These are phyloP conservation scores for Rhopilema esculentum DNA, from an alignment of 30 jellyfish, hydroid and myxozoan genomes.

Conservation along the genomic window DNA sequence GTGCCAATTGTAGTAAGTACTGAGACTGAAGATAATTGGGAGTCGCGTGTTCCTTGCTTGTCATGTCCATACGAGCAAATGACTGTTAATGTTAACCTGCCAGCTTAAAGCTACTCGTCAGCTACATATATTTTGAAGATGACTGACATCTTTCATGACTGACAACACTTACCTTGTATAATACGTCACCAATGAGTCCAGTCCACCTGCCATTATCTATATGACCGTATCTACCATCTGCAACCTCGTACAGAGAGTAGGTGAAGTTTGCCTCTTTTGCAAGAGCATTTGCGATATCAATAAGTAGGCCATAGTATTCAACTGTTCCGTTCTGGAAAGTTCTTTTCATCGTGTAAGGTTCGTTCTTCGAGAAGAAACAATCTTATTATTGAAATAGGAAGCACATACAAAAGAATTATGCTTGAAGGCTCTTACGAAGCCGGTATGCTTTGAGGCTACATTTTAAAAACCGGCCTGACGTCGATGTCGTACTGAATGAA, in stretches of 20 bases:
- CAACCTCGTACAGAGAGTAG: slow-evolving; percentile 29
- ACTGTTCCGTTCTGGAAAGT: slow-evolving; percentile 41
- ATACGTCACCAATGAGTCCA: slow-evolving; percentile 69
- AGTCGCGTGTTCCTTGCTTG: no score
- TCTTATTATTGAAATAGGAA: not conserved
- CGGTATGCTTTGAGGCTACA: no score
- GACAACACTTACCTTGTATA: slow-evolving; percentile 55
- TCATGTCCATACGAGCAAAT: no score
- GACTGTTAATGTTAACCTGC: no score
- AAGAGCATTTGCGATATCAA: slow-evolving; percentile 40
- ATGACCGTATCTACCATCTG: slow-evolving; percentile 49
- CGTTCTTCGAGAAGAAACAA: not conserved
- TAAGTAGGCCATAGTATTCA: slow-evolving; percentile 27
- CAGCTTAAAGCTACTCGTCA: no score
- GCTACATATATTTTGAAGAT: no score
- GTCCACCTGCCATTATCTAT: slow-evolving; percentile 43
- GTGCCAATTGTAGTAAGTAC: not conserved
- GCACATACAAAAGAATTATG: not conserved
- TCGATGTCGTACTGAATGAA: no score
- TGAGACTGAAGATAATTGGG: not conserved
- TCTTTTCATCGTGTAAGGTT: slow-evolving; percentile 18
- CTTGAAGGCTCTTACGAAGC: not conserved
- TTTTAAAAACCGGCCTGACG: no score
- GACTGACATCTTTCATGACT: no score
- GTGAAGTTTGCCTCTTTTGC: slow-evolving; percentile 50